Base-by-base conservation (phyloP, 2,797 vertebrate genomes). In the Eleutherodactylus coqui region DNA sequence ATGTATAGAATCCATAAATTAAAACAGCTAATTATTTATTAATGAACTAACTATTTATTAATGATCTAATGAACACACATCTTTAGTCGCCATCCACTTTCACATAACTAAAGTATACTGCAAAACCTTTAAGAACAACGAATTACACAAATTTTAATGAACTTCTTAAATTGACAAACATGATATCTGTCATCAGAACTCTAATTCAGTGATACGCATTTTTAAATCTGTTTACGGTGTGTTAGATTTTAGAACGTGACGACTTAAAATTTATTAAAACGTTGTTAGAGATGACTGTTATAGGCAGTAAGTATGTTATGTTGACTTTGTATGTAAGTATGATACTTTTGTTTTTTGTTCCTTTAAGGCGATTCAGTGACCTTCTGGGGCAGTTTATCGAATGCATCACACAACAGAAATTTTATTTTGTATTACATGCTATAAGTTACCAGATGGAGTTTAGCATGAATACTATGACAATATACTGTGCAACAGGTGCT, bases 401-500 rank as follows among this genome's bases (percentile, higher is more conserved):
- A 24, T 45, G 11, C 21, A 73, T 45, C 70, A 45, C 41, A 27
- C 11, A 45, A 27, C 14, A n/a, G 3, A n/a, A 14, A 62, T 8
- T 62, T 1, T 29, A 16, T 60, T 27, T 70, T 43, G 10, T 5
- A 73, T 73, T n/a, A n/a, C 10, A 43, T n/a, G 43, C 38, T 45
- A 27, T 24, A 45, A 73, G n/a, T 27, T 73, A 73, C 11, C 41
- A 73, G 70, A 73, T 73, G 70, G 41, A 73, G 70, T 45, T 43
- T 73, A 43, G 70, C 10, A 73, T 43, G 70, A 73, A 16, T 41
- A 27, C 41, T 13, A 73, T 16, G 70, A 73, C 41, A 73, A 73
- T 45, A 5, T 45, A n/a, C 24, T 27, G 13, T 45, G 70, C 38
- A 73, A 73, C 38, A 73, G 70, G 70, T 43, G 70, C 70, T 73